phyloP scores from a whole-genome alignment of 2,113 vertebrate genomes.

The Leptosomus discolor region DNA sequence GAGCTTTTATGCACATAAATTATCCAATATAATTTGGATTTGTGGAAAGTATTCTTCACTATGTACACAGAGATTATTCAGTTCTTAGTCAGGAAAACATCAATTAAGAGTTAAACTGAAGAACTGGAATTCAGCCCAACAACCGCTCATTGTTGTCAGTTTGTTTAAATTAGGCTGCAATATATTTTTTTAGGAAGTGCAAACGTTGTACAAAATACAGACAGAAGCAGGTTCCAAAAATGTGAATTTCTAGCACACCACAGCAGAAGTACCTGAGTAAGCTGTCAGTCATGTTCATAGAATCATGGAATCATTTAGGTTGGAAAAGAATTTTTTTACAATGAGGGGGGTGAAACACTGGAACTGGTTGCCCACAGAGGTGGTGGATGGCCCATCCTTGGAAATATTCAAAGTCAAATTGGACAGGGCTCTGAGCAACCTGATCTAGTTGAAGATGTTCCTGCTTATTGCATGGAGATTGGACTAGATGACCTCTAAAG shows the following conservation, averaged over 20 bases:
- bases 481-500: not conserved
- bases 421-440: not conserved
- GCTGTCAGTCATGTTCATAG: not conserved
- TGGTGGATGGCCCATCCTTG: not conserved
- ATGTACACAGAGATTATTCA: not conserved
- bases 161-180: not conserved
- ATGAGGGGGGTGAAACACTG: not conserved
- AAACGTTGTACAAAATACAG: not conserved
- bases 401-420: not conserved
- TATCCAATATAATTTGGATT: not conserved
- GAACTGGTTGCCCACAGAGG: not conserved
- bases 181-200: not conserved
- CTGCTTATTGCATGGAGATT: not conserved
- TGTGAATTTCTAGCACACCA: not conserved
- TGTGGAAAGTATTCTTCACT: not conserved
- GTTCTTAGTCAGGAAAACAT: constrained; percentile 1
- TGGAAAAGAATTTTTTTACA: not conserved
- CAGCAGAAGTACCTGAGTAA: not conserved
- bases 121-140: not conserved
- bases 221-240: not conserved
- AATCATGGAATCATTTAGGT: not conserved
- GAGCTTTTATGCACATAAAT: not conserved
- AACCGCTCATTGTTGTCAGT: not conserved
- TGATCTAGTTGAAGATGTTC: not conserved
- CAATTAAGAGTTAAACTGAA: not conserved